A percentile compares a stretch with the other conserved stretches of the same genome.
phyloP scores from a whole-genome alignment of 2,797 vertebrate species.

The Coilia nasus region DNA sequence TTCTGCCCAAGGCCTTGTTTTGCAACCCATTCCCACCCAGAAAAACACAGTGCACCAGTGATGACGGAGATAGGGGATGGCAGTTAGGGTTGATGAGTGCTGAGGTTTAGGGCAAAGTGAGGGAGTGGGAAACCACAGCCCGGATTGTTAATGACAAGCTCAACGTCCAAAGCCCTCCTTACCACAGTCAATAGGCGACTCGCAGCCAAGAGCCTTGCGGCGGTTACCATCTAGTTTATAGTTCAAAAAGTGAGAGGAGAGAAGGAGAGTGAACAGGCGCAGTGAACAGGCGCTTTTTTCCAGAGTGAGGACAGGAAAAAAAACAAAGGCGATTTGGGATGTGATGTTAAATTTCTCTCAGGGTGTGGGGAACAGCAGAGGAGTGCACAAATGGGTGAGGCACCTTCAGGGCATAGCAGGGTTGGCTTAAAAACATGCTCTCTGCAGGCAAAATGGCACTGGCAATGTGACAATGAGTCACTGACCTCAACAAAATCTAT shows the following conservation, averaged over 20 bases:
- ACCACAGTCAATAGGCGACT: conserved; percentile 79
- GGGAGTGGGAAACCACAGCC: conserved; percentile 40
- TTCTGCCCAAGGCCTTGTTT: conserved; percentile 20
- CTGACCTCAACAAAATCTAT: not conserved
- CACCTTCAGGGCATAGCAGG: not conserved
- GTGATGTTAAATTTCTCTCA: not conserved
- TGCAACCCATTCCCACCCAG: conserved; percentile 59
- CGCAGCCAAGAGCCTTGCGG: conserved; percentile 74
- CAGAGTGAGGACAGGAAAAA: conserved; percentile 61
- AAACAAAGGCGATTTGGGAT: not conserved
- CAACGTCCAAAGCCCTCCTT: conserved; percentile 69
- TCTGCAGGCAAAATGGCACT: conserved; percentile 1
- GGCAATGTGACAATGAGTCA: not conserved
- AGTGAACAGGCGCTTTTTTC: too few species aligned
- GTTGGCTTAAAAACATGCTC: not conserved
- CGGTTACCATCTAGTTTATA: conserved; percentile 78
- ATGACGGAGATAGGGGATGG: conserved; percentile 24
- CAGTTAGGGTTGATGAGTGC: conserved; percentile 11
- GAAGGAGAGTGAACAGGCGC: conserved; percentile 48
- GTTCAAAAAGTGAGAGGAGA: conserved; percentile 67
- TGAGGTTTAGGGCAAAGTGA: conserved; percentile 48
- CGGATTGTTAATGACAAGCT: conserved; percentile 47
- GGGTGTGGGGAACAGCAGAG: not conserved
- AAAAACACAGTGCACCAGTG: conserved; percentile 13
- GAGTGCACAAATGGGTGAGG: not conserved